These are phyloP conservation scores for Sminthurides bifidus DNA, from an alignment of 1,140 invertebrate species.

Conservation along the genomic window DNA sequence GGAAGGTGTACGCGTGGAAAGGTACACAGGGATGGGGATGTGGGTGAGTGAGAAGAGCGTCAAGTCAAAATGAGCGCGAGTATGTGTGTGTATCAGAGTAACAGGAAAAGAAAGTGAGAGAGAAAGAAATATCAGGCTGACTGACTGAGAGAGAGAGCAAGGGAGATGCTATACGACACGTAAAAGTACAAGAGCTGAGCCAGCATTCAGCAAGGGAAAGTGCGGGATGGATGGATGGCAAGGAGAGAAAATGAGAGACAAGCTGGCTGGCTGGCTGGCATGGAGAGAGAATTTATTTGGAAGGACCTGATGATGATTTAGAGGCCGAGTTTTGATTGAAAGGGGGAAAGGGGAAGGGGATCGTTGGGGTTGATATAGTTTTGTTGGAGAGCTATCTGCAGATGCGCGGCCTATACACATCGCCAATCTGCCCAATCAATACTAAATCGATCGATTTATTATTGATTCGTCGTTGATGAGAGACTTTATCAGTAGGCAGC, in stretches of 20 bases:
- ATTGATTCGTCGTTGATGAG: constrained; percentile 34
- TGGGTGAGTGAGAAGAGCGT: neutral
- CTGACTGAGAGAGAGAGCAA: neutral
- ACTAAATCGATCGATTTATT: constrained; percentile 20
- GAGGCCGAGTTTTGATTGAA: constrained; percentile 17
- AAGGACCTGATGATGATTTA: constrained; percentile 29
- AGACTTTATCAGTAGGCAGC: constrained; percentile 33
- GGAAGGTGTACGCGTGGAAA: neutral
- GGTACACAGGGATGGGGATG: neutral
- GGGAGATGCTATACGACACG: neutral
- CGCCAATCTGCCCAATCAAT: constrained; percentile 12
- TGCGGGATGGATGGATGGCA: neutral
- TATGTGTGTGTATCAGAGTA: neutral
- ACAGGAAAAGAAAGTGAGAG: neutral
- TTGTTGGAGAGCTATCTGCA: constrained; percentile 4
- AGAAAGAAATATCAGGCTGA: too few species aligned
- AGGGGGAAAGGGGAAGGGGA: constrained; percentile 10
- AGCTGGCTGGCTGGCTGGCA: neutral
- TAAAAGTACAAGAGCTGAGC: neutral
- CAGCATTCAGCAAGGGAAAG: neutral
- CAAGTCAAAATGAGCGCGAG: neutral
- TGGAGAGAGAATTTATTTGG: constrained; percentile 19
- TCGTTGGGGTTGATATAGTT: constrained; percentile 8
- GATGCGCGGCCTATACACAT: constrained; percentile 11
- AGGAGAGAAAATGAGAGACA: constrained; percentile 9